Percentiles rank a stretch among this genome's conserved stretches.
Conservation (phyloP, 2,113 vertebrate genomes). For the Anolis carolinensis region DNA sequence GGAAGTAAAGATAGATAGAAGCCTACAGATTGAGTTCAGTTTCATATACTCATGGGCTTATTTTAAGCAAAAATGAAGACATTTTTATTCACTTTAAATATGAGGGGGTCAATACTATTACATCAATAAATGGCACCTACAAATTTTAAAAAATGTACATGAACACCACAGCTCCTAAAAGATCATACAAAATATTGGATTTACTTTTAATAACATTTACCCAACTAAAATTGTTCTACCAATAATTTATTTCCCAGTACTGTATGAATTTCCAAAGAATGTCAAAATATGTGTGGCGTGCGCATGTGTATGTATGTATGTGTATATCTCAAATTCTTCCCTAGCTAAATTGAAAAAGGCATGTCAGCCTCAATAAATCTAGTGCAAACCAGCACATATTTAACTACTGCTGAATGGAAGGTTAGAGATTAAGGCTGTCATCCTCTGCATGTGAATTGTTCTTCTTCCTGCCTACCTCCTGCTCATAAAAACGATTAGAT, state of each 20-base stretch:
- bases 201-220: constrained; percentile 23
- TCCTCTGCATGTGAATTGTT: not conserved
- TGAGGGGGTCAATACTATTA: constrained; percentile 10
- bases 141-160: not conserved
- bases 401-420: not conserved
- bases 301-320: not conserved
- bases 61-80: not conserved
- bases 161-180: not conserved
- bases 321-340: constrained; percentile 8
- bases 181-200: constrained; percentile 13
- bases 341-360: not conserved
- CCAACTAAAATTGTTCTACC: constrained; percentile 15
- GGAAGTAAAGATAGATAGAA: not conserved
- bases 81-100: constrained; percentile 25
- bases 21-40: not conserved
- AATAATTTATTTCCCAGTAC: constrained; percentile 28
- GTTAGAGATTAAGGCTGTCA: not conserved
- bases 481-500: not conserved
- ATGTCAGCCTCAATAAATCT: constrained; percentile 22
- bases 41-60: not conserved
- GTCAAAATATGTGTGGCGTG: not conserved
- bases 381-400: not conserved
- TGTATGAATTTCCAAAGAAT: constrained; percentile 24
- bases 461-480: too few relatives aligned
- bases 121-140: not conserved